phyloP scores from a whole-genome alignment of 2,113 vertebrate species.

The Microcebus ravelobensis region DNA sequence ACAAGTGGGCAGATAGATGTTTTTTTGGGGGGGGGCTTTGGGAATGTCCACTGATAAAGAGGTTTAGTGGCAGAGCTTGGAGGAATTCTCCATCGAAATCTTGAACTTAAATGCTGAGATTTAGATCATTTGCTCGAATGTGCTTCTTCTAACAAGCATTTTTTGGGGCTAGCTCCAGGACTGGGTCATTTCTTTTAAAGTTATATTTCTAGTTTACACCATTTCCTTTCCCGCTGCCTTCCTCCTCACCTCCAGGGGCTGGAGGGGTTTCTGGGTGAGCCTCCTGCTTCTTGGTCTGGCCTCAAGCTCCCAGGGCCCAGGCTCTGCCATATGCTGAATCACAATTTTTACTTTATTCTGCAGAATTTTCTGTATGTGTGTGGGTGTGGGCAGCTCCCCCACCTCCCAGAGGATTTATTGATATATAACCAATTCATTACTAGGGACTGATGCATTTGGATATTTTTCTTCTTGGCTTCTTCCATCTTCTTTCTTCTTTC shows the following conservation, averaged over 20 bases:
- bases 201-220: not conserved
- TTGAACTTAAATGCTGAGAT: not conserved
- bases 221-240: not conserved
- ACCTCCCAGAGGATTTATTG: not conserved
- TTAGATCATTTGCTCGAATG: not conserved
- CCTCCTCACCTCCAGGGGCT: not conserved
- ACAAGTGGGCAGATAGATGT: not conserved
- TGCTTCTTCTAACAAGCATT: not conserved
- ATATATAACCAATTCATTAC: not conserved
- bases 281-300: not conserved
- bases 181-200: not conserved
- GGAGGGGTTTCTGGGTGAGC: not conserved
- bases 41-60: not conserved
- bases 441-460: not conserved
- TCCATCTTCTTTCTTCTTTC: no score
- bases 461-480: not conserved
- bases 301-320: not conserved
- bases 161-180: not conserved
- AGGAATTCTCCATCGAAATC: not conserved
- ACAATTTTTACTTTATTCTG: not conserved
- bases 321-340: not conserved
- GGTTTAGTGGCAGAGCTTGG: not conserved
- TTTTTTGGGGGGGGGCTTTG: not conserved
- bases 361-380: not conserved
- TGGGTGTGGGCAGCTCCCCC: not conserved